phyloP scores from a whole-genome alignment of 1,140 invertebrate genomes.

The Monochamus saltuarius region DNA sequence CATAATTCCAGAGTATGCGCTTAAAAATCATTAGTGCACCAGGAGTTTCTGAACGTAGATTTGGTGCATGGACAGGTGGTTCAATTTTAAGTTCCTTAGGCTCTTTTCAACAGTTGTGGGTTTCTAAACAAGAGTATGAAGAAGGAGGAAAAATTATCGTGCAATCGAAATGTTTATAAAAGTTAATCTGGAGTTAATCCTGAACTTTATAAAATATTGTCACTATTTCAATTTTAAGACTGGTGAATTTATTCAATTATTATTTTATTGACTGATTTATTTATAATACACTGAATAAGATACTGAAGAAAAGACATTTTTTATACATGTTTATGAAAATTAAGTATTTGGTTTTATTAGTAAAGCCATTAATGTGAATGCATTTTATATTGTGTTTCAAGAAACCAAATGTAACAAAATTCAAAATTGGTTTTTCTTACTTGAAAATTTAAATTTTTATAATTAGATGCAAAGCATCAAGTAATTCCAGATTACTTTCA shows the following conservation, averaged over 20 bases:
- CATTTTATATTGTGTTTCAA: no score
- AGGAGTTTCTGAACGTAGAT: slow-evolving; percentile 75
- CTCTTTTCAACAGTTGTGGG: slow-evolving; percentile 93
- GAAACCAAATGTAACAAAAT: no score
- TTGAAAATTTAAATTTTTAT: neutral
- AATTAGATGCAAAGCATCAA: neutral
- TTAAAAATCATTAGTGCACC: slow-evolving; percentile 77
- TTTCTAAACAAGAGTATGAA: slow-evolving; percentile 88
- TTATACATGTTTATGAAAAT: slow-evolving; percentile 14
- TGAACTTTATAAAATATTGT: neutral
- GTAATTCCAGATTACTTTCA: neutral
- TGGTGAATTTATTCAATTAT: neutral
- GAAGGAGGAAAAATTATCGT: slow-evolving; percentile 70
- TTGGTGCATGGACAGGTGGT: slow-evolving; percentile 91
- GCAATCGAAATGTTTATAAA: slow-evolving; percentile 41
- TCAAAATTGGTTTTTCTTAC: neutral
- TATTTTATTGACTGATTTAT: slow-evolving; percentile 8
- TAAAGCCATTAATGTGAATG: neutral
- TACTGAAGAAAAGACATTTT: neutral
- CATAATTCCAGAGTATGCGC: slow-evolving; percentile 63
- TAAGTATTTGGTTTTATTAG: neutral
- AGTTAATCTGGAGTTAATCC: neutral
- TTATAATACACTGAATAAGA: neutral
- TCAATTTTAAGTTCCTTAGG: slow-evolving; percentile 87
- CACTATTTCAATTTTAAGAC: slow-evolving; percentile 1